Base-by-base conservation (phyloP, 2,888 invertebrate species). In the Macrophya alboannulata region DNA sequence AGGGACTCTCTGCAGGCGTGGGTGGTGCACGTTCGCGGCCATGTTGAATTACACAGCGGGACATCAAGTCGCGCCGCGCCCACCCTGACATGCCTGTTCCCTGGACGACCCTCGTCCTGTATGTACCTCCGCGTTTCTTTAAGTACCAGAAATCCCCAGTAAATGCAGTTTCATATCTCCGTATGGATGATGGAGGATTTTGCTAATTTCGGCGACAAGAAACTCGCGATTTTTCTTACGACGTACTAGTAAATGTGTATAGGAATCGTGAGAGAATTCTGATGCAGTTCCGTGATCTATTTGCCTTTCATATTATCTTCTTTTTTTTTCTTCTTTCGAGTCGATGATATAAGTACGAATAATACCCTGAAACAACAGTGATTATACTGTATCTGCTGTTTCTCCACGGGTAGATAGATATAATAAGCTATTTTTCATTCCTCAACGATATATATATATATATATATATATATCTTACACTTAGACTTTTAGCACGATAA, bases 21-120 rank as follows among this genome's bases (percentile, higher is more conserved):
- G 89, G 92, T 91, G 91, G 91, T 90, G 89, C 88, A 87, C 88
- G 88, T 17, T 84, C 89, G 88, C 92, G 90, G 92, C 92, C 92
- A 92, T 92, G 88, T 90, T 92, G 91, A 88, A 88, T 89, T 48
- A 89, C 91, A 84, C 92, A 91, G 91, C 92, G 90, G 92, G 92
- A 89, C 89, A 90, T 88, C 90, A 31, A 31, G 68, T 48, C 45
- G 48, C 90, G 90, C 91, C 90, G 92, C 92, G 91, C 92, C 92
- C 91, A 92, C 91, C 88, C 89, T 85, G 82, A 79, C 87, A 85
- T 85, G 76, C 43, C 40, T 48, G 83, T 71, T 83, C 31, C 65
- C 62, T 45, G 31, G 31, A 10, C 71, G 68, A 65, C 83, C 68
- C 83, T 31, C 25, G 68, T 37, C 31, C 68, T 48, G 45, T 17